Evolutionary conservation across 1,140 invertebrate species (phyloP).

Genomic region (Pachypeltis micranthus): DNA sequence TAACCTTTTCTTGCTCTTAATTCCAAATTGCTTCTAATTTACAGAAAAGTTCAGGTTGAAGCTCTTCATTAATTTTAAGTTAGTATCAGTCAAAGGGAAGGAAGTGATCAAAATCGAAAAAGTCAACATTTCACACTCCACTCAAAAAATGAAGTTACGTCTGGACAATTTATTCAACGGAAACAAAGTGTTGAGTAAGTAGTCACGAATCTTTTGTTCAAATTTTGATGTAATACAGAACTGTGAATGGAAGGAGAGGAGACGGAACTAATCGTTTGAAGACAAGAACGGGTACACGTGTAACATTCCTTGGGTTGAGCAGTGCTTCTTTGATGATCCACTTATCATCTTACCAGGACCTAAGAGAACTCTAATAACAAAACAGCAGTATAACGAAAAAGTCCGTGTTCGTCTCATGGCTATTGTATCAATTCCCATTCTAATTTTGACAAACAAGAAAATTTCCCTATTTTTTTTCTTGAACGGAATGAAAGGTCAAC

Average conservation of each 20-base stretch:
- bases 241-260: not conserved
- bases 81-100: conserved; percentile 16
- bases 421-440: too few relatives aligned
- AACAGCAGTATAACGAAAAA: too few relatives aligned
- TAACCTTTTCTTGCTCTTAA: too few relatives aligned
- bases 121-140: conserved; percentile 10
- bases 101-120: conserved; percentile 17
- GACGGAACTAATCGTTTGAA: not conserved
- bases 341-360: too few relatives aligned
- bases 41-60: conserved; percentile 19
- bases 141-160: conserved; percentile 14
- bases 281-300: not conserved
- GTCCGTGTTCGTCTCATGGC: too few relatives aligned
- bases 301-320: not conserved
- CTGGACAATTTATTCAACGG: conserved; percentile 27
- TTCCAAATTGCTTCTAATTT: too few relatives aligned
- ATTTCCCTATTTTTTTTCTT: too few relatives aligned
- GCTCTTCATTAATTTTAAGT: conserved; percentile 19
- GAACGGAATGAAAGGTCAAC: too few relatives aligned
- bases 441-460: too few relatives aligned
- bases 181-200: conserved; percentile 23
- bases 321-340: too few relatives aligned
- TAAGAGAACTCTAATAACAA: too few relatives aligned
- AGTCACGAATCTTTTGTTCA: not conserved
- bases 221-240: not conserved